Evolutionary conservation across 2,113 vertebrate species (phyloP).

Genomic region (Oceanodroma tethys): DNA sequence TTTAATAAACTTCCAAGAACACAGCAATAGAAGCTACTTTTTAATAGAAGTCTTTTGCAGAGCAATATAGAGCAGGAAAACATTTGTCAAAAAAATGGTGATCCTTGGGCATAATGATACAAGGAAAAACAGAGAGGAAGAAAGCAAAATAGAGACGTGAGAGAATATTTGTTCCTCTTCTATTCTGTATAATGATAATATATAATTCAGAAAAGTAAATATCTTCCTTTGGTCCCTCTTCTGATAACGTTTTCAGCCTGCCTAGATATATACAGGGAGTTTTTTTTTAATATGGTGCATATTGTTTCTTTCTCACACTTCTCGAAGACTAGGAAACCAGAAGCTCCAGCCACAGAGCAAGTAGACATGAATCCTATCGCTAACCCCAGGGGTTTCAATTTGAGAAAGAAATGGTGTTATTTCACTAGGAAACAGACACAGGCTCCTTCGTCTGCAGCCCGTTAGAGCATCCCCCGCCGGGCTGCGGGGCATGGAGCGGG

Average conservation of each 20-base stretch:
- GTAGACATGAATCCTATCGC: not conserved
- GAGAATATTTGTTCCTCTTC: not conserved
- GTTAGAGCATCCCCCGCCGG: not conserved
- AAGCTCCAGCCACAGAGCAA: not conserved
- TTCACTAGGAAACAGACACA: not conserved
- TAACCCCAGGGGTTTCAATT: not conserved
- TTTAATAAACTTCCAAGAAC: not conserved
- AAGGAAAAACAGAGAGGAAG: not conserved
- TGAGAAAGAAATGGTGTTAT: not conserved
- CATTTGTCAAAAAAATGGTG: not conserved
- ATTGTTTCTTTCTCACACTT: not conserved
- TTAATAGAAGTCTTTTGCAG: not conserved
- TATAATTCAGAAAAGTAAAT: not conserved
- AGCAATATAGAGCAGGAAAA: not conserved
- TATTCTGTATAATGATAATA: not conserved
- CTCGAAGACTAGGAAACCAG: not conserved
- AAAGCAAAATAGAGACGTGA: not conserved
- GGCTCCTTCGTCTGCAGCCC: accelerated
- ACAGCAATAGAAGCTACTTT: not conserved
- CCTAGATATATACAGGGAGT: not conserved
- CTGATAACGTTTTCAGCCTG: not conserved
- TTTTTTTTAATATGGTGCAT: not conserved
- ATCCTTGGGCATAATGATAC: not conserved
- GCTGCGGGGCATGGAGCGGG: accelerated
- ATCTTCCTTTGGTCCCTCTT: not conserved